These are phyloP conservation scores for Sphaeridia pumilis DNA, from an alignment of 2,888 invertebrate species.

Conservation along the genomic window DNA sequence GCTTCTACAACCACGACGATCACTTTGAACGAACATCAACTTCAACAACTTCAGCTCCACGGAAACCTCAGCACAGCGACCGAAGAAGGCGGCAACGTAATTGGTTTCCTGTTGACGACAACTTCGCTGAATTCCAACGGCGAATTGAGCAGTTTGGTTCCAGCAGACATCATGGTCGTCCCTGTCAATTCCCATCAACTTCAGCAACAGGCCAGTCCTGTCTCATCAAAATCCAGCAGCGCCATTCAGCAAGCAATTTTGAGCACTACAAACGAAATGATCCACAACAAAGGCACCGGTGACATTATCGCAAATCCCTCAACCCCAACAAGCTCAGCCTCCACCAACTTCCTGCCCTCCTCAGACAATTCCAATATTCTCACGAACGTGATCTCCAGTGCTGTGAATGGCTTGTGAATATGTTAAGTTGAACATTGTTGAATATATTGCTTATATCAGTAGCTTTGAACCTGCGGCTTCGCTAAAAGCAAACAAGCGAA, in stretches of 20 bases:
- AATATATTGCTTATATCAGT: not conserved
- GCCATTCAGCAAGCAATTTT: conserved; percentile 14
- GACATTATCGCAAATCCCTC: not conserved
- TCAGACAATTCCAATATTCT: conserved; percentile 6
- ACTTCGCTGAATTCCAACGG: conserved; percentile 19
- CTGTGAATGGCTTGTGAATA: conserved; percentile 11
- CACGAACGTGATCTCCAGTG: conserved; percentile 14
- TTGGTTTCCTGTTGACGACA: conserved; percentile 28
- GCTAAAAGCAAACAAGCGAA: not conserved
- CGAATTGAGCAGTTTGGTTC: conserved; percentile 20
- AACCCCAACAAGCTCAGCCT: not conserved
- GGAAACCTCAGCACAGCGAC: not conserved
- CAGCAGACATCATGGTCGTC: conserved; percentile 23
- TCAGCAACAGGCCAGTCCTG: not conserved
- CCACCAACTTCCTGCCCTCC: not conserved
- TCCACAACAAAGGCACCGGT: not conserved
- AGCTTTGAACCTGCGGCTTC: not conserved
- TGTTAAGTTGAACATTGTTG: conserved; percentile 1
- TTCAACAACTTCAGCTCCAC: conserved; percentile 9
- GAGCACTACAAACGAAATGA: not conserved
- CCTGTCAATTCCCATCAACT: conserved; percentile 4
- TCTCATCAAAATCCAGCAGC: conserved; percentile 4
- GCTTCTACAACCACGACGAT: conserved; percentile 1
- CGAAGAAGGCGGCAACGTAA: conserved; percentile 20
- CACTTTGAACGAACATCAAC: conserved; percentile 3